Conservation (phyloP, 2,797 vertebrate species). For the Nasua narica region DNA sequence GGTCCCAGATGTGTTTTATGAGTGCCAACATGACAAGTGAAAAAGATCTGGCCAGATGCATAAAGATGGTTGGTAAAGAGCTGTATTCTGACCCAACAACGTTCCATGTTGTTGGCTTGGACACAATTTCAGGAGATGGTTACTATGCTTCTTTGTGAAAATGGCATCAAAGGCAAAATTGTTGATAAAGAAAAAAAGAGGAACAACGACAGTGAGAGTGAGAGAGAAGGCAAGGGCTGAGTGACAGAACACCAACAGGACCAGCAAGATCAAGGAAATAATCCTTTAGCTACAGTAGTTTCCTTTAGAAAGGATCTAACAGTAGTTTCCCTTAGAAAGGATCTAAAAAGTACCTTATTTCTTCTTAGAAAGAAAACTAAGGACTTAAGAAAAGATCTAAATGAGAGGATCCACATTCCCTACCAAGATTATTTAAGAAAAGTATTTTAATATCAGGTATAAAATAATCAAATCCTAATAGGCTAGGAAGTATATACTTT, state of each 20-base stretch:
- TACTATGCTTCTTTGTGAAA: not conserved
- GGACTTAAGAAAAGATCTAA: not conserved
- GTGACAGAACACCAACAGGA: not conserved
- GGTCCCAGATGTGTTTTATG: conserved; percentile 26
- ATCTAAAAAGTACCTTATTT: not conserved
- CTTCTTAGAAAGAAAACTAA: not conserved
- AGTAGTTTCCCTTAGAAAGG: not conserved
- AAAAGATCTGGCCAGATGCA: not conserved
- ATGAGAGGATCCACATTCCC: not conserved
- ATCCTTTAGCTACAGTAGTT: not conserved
- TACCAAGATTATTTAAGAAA: not conserved
- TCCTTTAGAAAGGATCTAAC: not conserved
- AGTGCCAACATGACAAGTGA: not conserved
- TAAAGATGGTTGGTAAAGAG: not conserved
- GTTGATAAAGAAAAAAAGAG: not conserved
- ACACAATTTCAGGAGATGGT: not conserved
- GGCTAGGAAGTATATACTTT: not conserved
- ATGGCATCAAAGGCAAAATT: not conserved
- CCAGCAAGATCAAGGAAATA: not conserved
- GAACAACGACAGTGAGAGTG: not conserved
- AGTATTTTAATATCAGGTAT: not conserved
- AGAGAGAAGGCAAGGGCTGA: not conserved
- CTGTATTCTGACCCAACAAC: not conserved
- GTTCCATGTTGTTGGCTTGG: not conserved
- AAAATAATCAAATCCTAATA: not conserved